Conservation (phyloP, 2,113 vertebrate species). For the Cyanoderma ruficeps region DNA sequence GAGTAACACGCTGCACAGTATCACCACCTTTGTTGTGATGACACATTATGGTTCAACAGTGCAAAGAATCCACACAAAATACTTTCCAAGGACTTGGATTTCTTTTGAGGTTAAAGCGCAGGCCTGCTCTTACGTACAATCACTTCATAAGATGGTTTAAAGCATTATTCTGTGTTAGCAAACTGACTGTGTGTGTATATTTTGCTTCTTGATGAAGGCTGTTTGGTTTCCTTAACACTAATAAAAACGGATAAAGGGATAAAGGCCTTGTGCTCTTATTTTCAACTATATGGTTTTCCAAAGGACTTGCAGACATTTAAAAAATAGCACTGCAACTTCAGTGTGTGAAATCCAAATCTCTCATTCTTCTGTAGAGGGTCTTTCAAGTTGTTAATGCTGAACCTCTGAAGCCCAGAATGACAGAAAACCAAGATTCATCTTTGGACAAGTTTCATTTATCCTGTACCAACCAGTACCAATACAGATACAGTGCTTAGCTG, state of each 20-base stretch:
- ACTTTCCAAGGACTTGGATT: neutral
- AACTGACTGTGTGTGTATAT: conserved; percentile 13
- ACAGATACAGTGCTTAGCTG: neutral
- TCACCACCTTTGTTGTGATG: accelerated
- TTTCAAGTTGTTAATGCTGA: neutral
- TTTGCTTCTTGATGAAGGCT: conserved; percentile 8
- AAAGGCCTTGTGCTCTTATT: neutral
- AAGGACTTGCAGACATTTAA: neutral
- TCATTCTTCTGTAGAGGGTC: neutral
- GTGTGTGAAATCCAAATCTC: neutral
- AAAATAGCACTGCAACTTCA: neutral
- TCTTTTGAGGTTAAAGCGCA: neutral
- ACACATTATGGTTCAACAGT: neutral
- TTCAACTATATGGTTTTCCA: neutral
- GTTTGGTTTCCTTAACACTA: conserved; percentile 18
- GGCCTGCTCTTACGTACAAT: neutral
- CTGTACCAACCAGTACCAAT: neutral
- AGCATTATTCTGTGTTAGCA: neutral
- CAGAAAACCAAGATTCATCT: neutral
- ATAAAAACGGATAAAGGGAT: neutral
- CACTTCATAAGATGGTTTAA: neutral
- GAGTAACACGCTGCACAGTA: neutral
- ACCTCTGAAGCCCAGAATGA: neutral
- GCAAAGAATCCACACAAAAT: neutral
- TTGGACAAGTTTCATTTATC: neutral